Base-by-base conservation (phyloP, 1,140 invertebrate genomes). In the Dolichoris vasculosae region DNA sequence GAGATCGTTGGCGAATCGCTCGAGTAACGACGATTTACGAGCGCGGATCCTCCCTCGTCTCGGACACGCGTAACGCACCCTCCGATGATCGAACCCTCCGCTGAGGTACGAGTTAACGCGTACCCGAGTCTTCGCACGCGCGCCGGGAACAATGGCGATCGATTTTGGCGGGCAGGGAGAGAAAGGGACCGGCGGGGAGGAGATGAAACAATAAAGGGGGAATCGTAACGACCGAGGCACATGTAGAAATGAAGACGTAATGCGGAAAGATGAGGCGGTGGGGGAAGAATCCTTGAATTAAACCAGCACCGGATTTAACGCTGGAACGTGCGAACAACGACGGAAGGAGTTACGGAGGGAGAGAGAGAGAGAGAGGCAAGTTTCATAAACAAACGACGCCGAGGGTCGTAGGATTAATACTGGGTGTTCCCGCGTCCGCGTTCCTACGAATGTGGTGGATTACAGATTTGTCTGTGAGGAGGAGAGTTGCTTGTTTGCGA, bases 11-110 rank as follows among this genome's bases (percentile, higher is more conserved):
- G 15, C 15, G 23, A 71, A 35, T 23, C 20, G 17, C 77, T 38
- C 51, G 43, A 9, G 35, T 82, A 82, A 71, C 46, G 30, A 51
- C 79, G 38, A 82, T 82, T 82, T 82, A 82, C 30, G 64, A 69
- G 30, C 17, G 17, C 30, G 20, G 26, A 8, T 26, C 79, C 35
- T 46, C 23, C 59, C 38, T 32, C 6, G n/a, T 15, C 0, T 11
- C 48, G 2, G 15, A 2, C 48, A 11, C 48, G 48, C 48, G 20
- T 17, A 51, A 9, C 73, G 2, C 46, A 26, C 73, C 46, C 9
- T 13, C 48, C 9, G 40, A 63, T 59, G 20, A 78, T 78, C 76
- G 35, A 40, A 71, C 69, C 38, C 69, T 40, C 69, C 15, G 69
- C 26, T 15, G 23, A 75, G 26, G 8, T 64, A 30, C 40, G 9